Percentiles rank a stretch among this genome's conserved stretches.
Evolutionary conservation across 2,113 vertebrate genomes (phyloP).

Genomic region (Triplophysa tibetana): DNA sequence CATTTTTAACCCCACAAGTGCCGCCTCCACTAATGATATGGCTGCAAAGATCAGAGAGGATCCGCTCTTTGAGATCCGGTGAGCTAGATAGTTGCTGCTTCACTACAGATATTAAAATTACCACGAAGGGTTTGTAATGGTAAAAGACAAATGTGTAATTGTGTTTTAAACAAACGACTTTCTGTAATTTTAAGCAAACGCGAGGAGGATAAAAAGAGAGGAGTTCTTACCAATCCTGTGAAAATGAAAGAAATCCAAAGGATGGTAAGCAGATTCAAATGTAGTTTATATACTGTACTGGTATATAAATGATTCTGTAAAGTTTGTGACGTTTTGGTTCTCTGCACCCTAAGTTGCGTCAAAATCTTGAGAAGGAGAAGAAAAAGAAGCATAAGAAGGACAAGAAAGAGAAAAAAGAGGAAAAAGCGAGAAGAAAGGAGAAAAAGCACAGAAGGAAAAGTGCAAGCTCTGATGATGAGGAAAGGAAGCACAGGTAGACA

Average conservation of each 20-base stretch:
- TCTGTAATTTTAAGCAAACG: conserved; percentile 78
- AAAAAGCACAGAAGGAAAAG: conserved; percentile 79
- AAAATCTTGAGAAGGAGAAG: conserved; percentile 85
- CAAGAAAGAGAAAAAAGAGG: conserved; percentile 78
- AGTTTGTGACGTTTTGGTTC: neutral
- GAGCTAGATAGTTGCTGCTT: neutral
- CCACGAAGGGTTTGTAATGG: neutral
- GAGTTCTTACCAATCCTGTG: conserved; percentile 92
- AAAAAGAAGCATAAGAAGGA: conserved; percentile 84
- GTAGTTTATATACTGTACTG: neutral
- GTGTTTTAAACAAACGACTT: neutral
- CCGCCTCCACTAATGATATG: conserved; percentile 86
- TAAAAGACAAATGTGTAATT: neutral
- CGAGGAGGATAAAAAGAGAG: conserved; percentile 94
- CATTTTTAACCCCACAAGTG: conserved; percentile 80
- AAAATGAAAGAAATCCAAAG: conserved; percentile 98
- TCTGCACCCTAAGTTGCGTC: conserved; percentile 78
- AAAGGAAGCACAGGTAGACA: conserved; percentile 62
- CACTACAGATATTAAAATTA: neutral
- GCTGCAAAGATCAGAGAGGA: conserved; percentile 96
- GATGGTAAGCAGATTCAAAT: conserved; percentile 78
- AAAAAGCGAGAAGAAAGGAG: conserved; percentile 81
- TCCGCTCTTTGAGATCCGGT: conserved; percentile 94
- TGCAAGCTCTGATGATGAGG: conserved; percentile 76
- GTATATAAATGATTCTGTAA: neutral